Percentiles rank a stretch among this genome's conserved stretches.
Evolutionary conservation across 2,113 vertebrate species (phyloP).

Genomic region (Hypanus sabinus): DNA sequence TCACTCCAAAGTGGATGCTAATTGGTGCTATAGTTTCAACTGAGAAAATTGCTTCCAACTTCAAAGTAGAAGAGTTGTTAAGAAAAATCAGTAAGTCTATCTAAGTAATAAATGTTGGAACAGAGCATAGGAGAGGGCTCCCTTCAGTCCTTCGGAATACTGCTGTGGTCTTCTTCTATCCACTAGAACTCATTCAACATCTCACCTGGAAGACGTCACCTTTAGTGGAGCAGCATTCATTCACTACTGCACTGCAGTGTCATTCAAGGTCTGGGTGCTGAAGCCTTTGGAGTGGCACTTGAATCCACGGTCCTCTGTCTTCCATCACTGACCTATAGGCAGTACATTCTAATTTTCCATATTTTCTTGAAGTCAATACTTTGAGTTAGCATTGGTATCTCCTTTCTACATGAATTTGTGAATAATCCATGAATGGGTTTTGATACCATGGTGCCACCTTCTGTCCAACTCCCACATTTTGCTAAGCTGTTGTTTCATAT

Average conservation of each 20-base stretch:
- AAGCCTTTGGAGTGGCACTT: no score
- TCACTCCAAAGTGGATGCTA: constrained; percentile 65
- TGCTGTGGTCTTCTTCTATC: no score
- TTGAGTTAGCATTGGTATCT: background rate
- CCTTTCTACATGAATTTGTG: background rate
- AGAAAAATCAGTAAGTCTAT: constrained; percentile 59
- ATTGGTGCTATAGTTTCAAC: constrained; percentile 66
- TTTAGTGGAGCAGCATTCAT: no score
- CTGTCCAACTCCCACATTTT: background rate
- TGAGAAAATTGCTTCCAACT: constrained; percentile 65
- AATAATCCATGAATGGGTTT: background rate
- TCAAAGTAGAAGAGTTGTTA: constrained; percentile 60
- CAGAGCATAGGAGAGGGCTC: no score
- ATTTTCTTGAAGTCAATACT: background rate
- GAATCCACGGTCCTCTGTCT: no score
- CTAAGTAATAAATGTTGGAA: no score
- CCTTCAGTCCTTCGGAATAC: no score
- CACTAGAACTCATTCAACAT: background rate
- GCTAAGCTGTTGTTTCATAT: background rate
- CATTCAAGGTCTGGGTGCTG: no score
- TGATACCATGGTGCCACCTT: constrained; percentile 20
- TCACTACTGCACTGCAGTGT: no score
- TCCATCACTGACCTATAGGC: no score
- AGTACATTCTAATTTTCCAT: background rate
- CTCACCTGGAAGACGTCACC: no score